Evolutionary conservation across 2,888 invertebrate genomes (phyloP), one percentile per base, ranked within the genome.

Genomic region (Alcis repandata): DNA sequence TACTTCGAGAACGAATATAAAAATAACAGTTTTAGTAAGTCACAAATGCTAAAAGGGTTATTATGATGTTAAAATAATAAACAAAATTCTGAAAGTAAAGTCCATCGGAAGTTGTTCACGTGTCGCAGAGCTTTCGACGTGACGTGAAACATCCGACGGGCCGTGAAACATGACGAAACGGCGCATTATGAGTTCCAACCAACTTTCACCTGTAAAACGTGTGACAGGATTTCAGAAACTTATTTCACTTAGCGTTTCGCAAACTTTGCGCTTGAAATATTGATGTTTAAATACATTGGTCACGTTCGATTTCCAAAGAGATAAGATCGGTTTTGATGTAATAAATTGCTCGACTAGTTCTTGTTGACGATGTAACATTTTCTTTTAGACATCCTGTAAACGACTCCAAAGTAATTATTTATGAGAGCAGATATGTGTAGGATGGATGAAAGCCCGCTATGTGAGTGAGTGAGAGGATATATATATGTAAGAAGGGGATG

Each of bases 151-250:
- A 63, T 57, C 56, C 43, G 49, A 56, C 62, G 62, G 38, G 58
- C 57, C 68, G 66, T 70, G 60, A 71, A 71, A 65, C 48, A 54
- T 71, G 69, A 71, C 67, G 68, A 67, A 68, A 67, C 56, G 45
- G 53, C 65, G 59, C 67, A 68, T 59, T 61, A 65, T 67, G 66
- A 67, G 64, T 67, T 60, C 22, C 27, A 48, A 54, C 54, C 36
- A 67, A 70, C 69, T 68, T 71, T 73, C 73, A 68, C 68, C 63
- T 56, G 60, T 65, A 64, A 63, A 59, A 59, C 69, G 45, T 65
- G 63, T 65, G 70, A 68, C 71, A 67, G 61, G 53, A 58, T 63
- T 62, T 61, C 54, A 63, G 46, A 68, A 71, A 63, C 59, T 67
- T 63, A 67, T 63, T 66, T 68, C 63, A 68, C 70, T 72, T 59